A percentile compares a stretch with the other conserved stretches of the same genome.
These are phyloP conservation scores for Euproctis similis DNA, from an alignment of 2,888 invertebrate genomes.

Conservation along the genomic window DNA sequence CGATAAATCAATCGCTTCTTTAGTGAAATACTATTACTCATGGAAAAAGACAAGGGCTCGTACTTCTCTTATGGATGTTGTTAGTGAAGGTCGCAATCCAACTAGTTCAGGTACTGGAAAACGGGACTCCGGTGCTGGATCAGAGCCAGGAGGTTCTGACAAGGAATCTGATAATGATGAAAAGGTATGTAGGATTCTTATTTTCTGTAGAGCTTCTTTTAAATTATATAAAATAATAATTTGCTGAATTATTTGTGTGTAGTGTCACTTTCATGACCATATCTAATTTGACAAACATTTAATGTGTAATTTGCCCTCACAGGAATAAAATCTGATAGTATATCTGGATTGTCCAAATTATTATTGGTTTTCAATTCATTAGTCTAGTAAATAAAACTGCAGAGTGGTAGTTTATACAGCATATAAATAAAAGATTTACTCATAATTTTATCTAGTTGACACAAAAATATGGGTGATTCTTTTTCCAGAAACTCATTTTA, in stretches of 20 bases:
- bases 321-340: slow-evolving; percentile 26
- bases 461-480: too few species aligned
- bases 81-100: slow-evolving; percentile 85
- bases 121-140: slow-evolving; percentile 84
- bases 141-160: slow-evolving; percentile 87
- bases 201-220: slow-evolving; percentile 17
- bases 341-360: slow-evolving; percentile 70
- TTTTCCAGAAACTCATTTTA: too few species aligned
- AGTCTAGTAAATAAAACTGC: slow-evolving; percentile 53
- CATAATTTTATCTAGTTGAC: too few species aligned
- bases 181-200: slow-evolving; percentile 79
- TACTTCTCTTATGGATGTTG: slow-evolving; percentile 93
- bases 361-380: slow-evolving; percentile 17
- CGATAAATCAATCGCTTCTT: slow-evolving; percentile 95
- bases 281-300: slow-evolving; percentile 9
- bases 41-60: slow-evolving; percentile 97
- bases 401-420: slow-evolving; percentile 47
- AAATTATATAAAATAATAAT: slow-evolving; percentile 25
- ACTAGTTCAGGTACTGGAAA: slow-evolving; percentile 78
- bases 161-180: slow-evolving; percentile 93
- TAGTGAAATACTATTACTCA: slow-evolving; percentile 98
- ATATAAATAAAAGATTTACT: too few species aligned
- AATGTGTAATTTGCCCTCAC: slow-evolving; percentile 14
- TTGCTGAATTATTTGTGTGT: slow-evolving; percentile 27
- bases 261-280: slow-evolving; percentile 15